Conservation (phyloP, 2,888 invertebrate genomes). For the Horisme vitalbata region DNA sequence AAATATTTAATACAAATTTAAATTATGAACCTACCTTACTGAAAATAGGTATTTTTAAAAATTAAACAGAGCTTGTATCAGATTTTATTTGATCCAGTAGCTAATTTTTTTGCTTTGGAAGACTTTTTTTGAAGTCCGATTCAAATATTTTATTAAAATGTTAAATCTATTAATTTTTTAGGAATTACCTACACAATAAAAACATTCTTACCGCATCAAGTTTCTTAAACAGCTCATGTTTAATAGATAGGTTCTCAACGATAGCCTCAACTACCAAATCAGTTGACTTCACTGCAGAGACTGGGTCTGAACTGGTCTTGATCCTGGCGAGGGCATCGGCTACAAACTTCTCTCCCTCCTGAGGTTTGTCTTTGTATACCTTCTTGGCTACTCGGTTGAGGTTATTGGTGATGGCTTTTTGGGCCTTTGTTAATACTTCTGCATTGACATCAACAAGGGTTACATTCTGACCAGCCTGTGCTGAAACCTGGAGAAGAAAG, state of each 20-base stretch:
- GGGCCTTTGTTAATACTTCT: constrained; percentile 88
- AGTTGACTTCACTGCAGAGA: constrained; percentile 83
- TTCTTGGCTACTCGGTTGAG: constrained; percentile 91
- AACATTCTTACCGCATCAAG: constrained; percentile 84
- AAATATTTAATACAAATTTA: too few relatives aligned
- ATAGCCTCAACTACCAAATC: constrained; percentile 93
- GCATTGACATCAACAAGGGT: constrained; percentile 90
- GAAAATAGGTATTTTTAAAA: too few relatives aligned
- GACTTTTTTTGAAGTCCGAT: too few relatives aligned
- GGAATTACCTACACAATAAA: too few relatives aligned
- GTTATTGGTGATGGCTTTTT: constrained; percentile 86
- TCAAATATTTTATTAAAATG: too few relatives aligned
- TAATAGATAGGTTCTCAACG: constrained; percentile 90
- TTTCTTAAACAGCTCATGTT: constrained; percentile 88
- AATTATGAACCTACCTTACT: too few relatives aligned
- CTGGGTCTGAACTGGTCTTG: constrained; percentile 83
- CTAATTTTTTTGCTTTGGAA: too few relatives aligned
- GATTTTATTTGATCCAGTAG: too few relatives aligned
- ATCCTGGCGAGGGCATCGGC: constrained; percentile 83
- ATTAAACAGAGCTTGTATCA: too few relatives aligned
- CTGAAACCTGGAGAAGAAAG: constrained; percentile 85
- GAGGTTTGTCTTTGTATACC: constrained; percentile 86
- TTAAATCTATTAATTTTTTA: too few relatives aligned
- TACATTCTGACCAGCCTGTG: constrained; percentile 92
- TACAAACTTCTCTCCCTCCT: constrained; percentile 86